Evolutionary conservation across 2,113 vertebrate species (phyloP).

Genomic region (Pygoscelis antarcticus): DNA sequence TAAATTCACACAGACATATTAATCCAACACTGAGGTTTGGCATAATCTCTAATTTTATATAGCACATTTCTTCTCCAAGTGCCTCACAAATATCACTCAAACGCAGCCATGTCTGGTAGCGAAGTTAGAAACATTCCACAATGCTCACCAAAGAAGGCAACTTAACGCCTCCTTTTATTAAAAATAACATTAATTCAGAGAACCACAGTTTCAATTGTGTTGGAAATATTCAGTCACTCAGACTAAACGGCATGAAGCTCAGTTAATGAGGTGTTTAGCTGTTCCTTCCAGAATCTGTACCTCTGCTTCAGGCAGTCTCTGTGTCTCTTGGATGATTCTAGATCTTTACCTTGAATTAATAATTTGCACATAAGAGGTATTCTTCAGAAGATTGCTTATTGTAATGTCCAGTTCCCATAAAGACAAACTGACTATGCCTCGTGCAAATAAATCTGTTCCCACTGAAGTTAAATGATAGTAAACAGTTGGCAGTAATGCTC

Average conservation of each 20-base stretch:
- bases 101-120: slow-evolving; percentile 27
- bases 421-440: background rate
- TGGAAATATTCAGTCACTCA: slow-evolving; percentile 50
- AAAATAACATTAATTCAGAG: slow-evolving; percentile 58
- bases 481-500: background rate
- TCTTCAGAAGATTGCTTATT: background rate
- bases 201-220: slow-evolving; percentile 48
- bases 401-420: background rate
- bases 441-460: background rate
- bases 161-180: slow-evolving; percentile 58
- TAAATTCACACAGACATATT: slow-evolving; percentile 26
- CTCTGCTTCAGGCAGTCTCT: slow-evolving; percentile 8
- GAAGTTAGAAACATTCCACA: slow-evolving; percentile 50
- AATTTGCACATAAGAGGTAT: background rate
- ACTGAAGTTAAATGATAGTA: background rate
- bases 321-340: background rate
- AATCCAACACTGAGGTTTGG: slow-evolving; percentile 59
- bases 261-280: slow-evolving; percentile 57
- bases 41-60: slow-evolving; percentile 46
- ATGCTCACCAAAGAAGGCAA: slow-evolving; percentile 54
- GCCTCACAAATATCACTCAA: slow-evolving; percentile 47
- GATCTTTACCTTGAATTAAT: background rate
- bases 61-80: slow-evolving; percentile 53
- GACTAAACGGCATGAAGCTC: background rate
- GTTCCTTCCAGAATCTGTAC: slow-evolving; percentile 31